These are phyloP conservation scores for Cylloceria caligata DNA, from an alignment of 2,888 invertebrate species.

Conservation along the genomic window DNA sequence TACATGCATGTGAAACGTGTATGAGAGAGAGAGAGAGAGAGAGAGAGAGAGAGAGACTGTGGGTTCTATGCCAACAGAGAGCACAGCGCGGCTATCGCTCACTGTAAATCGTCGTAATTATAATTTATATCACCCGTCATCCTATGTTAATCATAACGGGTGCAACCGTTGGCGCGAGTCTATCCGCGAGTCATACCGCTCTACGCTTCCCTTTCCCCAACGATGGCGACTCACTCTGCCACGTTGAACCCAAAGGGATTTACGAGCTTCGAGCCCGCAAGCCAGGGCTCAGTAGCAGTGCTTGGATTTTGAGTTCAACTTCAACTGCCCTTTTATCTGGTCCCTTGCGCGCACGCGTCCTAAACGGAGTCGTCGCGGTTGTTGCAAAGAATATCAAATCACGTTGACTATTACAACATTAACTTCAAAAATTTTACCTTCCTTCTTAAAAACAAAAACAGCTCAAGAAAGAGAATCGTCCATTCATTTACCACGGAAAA, in stretches of 20 bases:
- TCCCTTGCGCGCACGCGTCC: slow-evolving; percentile 8
- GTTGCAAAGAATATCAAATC: neutral
- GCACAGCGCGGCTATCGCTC: slow-evolving; percentile 66
- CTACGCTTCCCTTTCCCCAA: slow-evolving; percentile 26
- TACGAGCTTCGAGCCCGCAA: slow-evolving; percentile 68
- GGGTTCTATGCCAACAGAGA: slow-evolving; percentile 9
- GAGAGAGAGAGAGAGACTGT: slow-evolving; percentile 4
- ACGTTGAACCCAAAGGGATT: slow-evolving; percentile 65
- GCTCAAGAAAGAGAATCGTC: no score
- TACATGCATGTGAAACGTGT: slow-evolving; percentile 19
- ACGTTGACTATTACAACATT: no score
- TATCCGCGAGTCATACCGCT: slow-evolving; percentile 44
- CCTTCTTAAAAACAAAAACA: no score
- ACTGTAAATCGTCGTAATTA: slow-evolving; percentile 77
- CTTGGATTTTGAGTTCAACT: slow-evolving; percentile 50
- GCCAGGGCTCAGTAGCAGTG: slow-evolving; percentile 41
- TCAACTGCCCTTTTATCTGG: slow-evolving; percentile 52
- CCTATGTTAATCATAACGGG: slow-evolving; percentile 76
- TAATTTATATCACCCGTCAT: slow-evolving; percentile 76
- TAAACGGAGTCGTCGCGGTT: neutral
- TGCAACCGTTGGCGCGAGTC: slow-evolving; percentile 49
- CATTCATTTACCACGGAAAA: no score
- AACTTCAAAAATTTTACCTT: no score
- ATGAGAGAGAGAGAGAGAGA: slow-evolving; percentile 14
- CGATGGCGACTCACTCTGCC: slow-evolving; percentile 33